Percentiles rank a stretch among this genome's conserved stretches.
Evolutionary conservation across 2,797 vertebrate genomes (phyloP).

Genomic region (Sparus aurata): DNA sequence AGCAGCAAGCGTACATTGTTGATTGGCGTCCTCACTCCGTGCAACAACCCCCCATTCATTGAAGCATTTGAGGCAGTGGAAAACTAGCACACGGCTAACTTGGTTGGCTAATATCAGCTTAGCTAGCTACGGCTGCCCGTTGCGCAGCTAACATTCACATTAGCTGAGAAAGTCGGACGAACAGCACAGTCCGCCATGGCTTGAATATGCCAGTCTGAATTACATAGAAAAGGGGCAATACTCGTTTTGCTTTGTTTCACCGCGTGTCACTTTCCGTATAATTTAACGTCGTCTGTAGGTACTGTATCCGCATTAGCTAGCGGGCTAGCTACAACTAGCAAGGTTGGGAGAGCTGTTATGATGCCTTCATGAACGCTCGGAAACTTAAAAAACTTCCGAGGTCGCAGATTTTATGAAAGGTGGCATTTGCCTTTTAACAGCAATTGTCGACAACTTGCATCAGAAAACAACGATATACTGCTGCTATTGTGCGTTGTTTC

Average conservation of each 20-base stretch:
- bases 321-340: conserved; percentile 67
- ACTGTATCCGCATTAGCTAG: conserved; percentile 65
- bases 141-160: conserved; percentile 74
- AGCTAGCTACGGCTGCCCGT: conserved; percentile 48
- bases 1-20: conserved; percentile 34
- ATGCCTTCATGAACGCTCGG: conserved; percentile 55
- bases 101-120: conserved; percentile 48
- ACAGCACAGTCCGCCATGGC: neutral
- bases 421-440: neutral
- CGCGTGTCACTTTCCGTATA: conserved; percentile 4
- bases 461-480: neutral
- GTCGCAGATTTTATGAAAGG: neutral
- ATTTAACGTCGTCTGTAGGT: conserved; percentile 58
- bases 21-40: conserved; percentile 35
- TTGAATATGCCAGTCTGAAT: neutral
- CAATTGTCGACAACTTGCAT: neutral
- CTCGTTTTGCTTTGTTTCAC: neutral
- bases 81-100: conserved; percentile 69
- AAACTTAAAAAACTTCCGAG: conserved; percentile 26
- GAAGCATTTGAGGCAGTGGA: conserved; percentile 27
- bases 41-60: conserved; percentile 70
- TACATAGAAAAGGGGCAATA: fast-evolving
- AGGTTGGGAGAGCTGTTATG: conserved; percentile 49
- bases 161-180: conserved; percentile 27
- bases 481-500: neutral